A percentile compares a stretch with the other conserved stretches of the same genome.
These are phyloP conservation scores for Nomada fabriciana DNA, from an alignment of 2,888 invertebrate genomes.

Conservation along the genomic window DNA sequence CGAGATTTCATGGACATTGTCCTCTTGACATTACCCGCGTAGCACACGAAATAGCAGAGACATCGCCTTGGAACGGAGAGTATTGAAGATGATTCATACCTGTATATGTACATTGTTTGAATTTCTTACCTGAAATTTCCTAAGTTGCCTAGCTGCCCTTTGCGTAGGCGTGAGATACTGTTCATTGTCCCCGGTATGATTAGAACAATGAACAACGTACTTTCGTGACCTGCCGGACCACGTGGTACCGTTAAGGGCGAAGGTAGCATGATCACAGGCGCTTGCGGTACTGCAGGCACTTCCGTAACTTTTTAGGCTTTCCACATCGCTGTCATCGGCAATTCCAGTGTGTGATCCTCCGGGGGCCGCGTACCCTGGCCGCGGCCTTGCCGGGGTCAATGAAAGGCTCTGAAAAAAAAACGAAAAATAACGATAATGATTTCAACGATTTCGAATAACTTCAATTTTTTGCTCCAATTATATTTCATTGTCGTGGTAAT, in stretches of 20 bases:
- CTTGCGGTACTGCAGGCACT: constrained; percentile 91
- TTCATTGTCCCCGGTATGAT: constrained; percentile 91
- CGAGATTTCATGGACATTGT: no score
- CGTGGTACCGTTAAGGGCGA: constrained; percentile 88
- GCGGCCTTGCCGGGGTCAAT: constrained; percentile 82
- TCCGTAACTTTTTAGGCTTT: constrained; percentile 92
- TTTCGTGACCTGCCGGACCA: constrained; percentile 86
- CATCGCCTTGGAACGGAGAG: no score
- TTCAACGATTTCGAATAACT: not conserved
- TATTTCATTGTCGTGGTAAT: not conserved
- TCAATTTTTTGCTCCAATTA: not conserved
- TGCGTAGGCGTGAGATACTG: constrained; percentile 96
- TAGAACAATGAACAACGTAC: constrained; percentile 94
- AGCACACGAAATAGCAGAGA: no score
- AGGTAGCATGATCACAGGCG: constrained; percentile 93
- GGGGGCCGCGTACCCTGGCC: constrained; percentile 80
- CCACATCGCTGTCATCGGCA: constrained; percentile 88
- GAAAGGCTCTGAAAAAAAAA: constrained; percentile 78
- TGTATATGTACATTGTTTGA: no score
- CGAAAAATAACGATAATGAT: not conserved
- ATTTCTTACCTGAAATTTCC: constrained; percentile 86
- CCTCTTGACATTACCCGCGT: no score
- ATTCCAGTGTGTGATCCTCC: constrained; percentile 81
- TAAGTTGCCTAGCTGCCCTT: constrained; percentile 92
- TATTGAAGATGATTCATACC: not conserved